Evolutionary conservation across 1,140 invertebrate species (phyloP).

Genomic region (Macrobrachium nipponense): DNA sequence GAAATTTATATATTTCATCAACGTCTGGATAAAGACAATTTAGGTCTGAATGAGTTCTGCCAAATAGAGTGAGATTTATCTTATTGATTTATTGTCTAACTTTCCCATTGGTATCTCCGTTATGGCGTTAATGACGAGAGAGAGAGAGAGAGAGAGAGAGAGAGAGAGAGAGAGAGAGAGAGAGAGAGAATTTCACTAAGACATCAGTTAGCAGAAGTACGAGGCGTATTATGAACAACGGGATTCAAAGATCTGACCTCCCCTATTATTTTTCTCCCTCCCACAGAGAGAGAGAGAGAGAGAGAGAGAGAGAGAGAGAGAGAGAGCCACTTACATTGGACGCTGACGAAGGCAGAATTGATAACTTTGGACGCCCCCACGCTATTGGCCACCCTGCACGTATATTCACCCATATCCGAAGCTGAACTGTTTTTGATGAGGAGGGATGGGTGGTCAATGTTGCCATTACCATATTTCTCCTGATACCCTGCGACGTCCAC

Average conservation of each 20-base stretch:
- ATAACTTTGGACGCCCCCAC: constrained; percentile 80
- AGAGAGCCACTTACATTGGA: constrained; percentile 78
- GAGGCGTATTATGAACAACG: background rate
- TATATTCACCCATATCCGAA: constrained; percentile 84
- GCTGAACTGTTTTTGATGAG: constrained; percentile 82
- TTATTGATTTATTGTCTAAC: no score
- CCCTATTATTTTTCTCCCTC: background rate
- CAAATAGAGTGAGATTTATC: no score
- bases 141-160: background rate
- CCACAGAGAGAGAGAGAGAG: no score
- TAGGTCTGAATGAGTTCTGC: no score
- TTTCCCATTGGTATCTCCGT: no score
- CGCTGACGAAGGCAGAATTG: constrained; percentile 78
- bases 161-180: background rate
- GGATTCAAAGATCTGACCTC: background rate
- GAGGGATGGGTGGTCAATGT: constrained; percentile 78
- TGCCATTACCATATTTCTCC: constrained; percentile 81
- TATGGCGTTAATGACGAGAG: background rate
- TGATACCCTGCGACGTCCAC: constrained; percentile 74
- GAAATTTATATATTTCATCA: no score
- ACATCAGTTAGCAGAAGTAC: background rate
- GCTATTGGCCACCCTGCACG: constrained; percentile 81
- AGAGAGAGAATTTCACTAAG: background rate
- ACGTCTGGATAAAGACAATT: no score
- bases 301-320: no score